Base-by-base conservation (phyloP, 2,888 invertebrate species). In the Unio pictorum region DNA sequence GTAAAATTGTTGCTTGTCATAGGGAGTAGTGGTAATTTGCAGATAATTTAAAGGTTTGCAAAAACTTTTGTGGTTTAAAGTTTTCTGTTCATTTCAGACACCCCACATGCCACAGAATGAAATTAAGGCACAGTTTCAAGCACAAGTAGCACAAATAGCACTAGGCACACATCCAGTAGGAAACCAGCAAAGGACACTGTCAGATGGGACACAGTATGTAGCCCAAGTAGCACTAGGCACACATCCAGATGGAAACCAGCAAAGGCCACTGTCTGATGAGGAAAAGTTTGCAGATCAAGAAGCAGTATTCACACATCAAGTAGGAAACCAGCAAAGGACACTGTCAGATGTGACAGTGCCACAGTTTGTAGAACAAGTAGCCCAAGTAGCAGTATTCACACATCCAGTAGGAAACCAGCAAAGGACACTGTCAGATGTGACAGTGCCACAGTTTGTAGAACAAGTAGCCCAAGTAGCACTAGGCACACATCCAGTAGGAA, bases 341-440 rank as follows among this genome's bases (percentile, higher is more conserved):
- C 0, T 45, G 15, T 1, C 45, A 45, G 45, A 45, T 45, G 45
- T 23, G 23, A 23, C 23, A 23, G 23, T 23, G 23, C 23, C 84
- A 5, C 76, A 82, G 77, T 86, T 86, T 80, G 86, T 84, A 18
- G 83, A 82, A 8, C 80, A 82, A 66, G 84, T 86, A 11, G 84
- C 86, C 45, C 23, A 63, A 26, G 63, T 63, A 59, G 20, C 66
- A 70, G 15, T 66, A 45, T 55, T 30, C 34, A 56, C 67, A 61
- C 55, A 26, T 45, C 26, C 45, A 54, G 63, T n/a, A n/a, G 4
- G 4, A n/a, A 55, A 54, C 26, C 54, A 54, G 55, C 63, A 23
- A 11, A 26, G 15, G n/a, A 63, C 11, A 45, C 0, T 45, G 15
- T 1, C 45, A 45, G 45, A 45, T 45, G 45, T 23, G 23, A 23